phyloP scores from a whole-genome alignment of 2,888 invertebrate species.

The Cyaniris semiargus region DNA sequence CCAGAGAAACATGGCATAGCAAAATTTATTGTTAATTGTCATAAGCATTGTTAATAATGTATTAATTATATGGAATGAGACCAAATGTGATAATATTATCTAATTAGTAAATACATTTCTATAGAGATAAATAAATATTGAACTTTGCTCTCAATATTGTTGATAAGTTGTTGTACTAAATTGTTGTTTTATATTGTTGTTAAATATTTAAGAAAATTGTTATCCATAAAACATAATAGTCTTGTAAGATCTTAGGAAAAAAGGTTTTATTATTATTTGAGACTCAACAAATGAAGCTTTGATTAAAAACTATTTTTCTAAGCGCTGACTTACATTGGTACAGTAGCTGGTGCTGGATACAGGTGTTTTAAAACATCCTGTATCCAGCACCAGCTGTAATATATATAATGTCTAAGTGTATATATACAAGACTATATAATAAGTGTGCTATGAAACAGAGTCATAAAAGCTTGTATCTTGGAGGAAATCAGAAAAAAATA shows the following conservation, averaged over 20 bases:
- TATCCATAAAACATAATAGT: background rate
- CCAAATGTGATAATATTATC: slow-evolving; percentile 9
- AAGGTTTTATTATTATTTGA: too few species aligned
- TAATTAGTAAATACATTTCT: background rate
- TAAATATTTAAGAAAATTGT: background rate
- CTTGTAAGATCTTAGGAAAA: too few species aligned
- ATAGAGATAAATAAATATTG: slow-evolving; percentile 29
- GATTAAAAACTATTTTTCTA: too few species aligned
- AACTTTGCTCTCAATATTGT: slow-evolving; percentile 24
- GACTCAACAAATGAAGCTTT: too few species aligned
- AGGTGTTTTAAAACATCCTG: too few species aligned
- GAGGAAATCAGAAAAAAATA: background rate
- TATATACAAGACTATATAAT: background rate
- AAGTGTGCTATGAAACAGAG: background rate
- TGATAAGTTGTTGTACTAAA: background rate
- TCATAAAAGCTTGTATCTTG: background rate
- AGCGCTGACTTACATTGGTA: too few species aligned
- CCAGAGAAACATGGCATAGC: too few species aligned
- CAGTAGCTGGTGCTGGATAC: too few species aligned
- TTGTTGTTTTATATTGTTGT: background rate
- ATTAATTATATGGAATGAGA: background rate
- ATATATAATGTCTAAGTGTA: too few species aligned
- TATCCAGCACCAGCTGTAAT: too few species aligned
- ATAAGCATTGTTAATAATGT: background rate
- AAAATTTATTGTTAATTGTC: too few species aligned